Percentiles rank a stretch among this genome's conserved stretches.
phyloP scores from a whole-genome alignment of 2,797 vertebrate species.

The Crenuchus spilurus region DNA sequence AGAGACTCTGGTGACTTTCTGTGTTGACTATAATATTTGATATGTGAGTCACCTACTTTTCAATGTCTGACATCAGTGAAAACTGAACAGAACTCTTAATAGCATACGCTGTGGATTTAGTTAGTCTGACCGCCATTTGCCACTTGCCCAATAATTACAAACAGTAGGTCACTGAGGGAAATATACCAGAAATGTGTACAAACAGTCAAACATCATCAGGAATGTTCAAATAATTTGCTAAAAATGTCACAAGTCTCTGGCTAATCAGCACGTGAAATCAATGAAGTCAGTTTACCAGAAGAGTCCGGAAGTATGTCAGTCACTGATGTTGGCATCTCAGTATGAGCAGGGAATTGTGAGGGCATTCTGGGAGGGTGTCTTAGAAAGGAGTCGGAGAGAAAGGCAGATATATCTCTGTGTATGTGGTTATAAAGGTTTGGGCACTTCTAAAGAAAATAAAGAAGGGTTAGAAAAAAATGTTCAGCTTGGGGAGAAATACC shows the following conservation, averaged over 20 bases:
- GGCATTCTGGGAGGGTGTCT: not conserved
- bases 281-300: not conserved
- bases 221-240: not conserved
- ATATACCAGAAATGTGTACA: not conserved
- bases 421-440: too few relatives aligned
- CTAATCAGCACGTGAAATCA: slow-evolving; percentile 4
- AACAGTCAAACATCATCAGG: not conserved
- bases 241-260: not conserved
- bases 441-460: too few relatives aligned
- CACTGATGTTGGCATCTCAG: not conserved
- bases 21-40: not conserved
- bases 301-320: not conserved
- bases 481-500: too few relatives aligned
- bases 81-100: not conserved
- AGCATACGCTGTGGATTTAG: too few relatives aligned
- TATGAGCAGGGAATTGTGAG: too few relatives aligned
- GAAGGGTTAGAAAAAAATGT: too few relatives aligned
- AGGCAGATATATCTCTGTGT: too few relatives aligned
- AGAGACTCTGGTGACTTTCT: not conserved
- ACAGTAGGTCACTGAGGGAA: not conserved
- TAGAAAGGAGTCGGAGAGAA: too few relatives aligned
- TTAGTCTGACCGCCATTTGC: too few relatives aligned
- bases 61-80: not conserved
- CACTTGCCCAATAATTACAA: not conserved
- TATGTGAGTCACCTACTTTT: not conserved